Conservation (phyloP, 2,113 vertebrate species). For the Gavialis gangeticus region DNA sequence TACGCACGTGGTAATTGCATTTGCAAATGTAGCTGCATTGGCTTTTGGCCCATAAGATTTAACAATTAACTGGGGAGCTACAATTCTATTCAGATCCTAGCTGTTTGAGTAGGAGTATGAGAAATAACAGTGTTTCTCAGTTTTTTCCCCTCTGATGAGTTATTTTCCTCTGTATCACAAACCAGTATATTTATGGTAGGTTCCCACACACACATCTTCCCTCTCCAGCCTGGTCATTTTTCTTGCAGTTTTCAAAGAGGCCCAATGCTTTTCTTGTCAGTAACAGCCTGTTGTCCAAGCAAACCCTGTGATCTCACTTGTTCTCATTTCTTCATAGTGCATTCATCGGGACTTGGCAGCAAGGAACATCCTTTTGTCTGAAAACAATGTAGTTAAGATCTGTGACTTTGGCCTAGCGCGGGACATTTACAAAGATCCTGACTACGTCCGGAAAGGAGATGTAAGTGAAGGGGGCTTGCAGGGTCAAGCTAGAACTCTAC, state of each 20-base stretch:
- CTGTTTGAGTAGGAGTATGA: not conserved
- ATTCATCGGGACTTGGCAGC: conserved; percentile 94
- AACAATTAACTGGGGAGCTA: not conserved
- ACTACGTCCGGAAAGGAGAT: conserved; percentile 95
- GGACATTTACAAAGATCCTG: conserved; percentile 94
- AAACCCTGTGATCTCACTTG: not conserved
- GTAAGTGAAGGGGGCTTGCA: conserved; percentile 77
- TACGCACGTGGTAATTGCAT: not conserved
- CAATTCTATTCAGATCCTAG: fast-evolving
- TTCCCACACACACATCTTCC: not conserved
- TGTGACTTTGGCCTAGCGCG: conserved; percentile 95
- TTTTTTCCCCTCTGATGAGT: not conserved
- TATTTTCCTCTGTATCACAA: not conserved
- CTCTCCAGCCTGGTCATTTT: not conserved
- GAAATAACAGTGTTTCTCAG: not conserved
- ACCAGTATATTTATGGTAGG: not conserved
- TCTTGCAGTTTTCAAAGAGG: not conserved
- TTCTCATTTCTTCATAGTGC: conserved; percentile 79
- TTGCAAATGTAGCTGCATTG: not conserved
- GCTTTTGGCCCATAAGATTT: not conserved
- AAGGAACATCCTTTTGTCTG: conserved; percentile 92
- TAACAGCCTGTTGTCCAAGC: not conserved
- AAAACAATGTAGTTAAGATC: conserved; percentile 97
- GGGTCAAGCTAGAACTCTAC: fast-evolving
- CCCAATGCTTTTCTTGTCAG: not conserved